Evolutionary conservation across 2,888 invertebrate genomes (phyloP).

Genomic region (Cantharis rufa): DNA sequence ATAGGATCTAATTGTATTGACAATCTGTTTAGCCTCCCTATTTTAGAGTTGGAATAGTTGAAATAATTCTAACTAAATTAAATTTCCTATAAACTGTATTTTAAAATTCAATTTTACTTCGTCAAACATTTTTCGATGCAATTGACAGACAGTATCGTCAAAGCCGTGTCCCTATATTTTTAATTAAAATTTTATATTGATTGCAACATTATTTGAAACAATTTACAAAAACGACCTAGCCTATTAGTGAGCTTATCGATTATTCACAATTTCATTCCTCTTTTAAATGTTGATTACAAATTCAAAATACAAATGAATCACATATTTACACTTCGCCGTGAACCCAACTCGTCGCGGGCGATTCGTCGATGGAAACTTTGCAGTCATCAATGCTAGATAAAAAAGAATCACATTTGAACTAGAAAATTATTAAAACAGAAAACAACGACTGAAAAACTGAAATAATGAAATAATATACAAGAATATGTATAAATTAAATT

Average conservation of each 20-base stretch:
- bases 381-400: too few relatives aligned
- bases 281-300: not conserved
- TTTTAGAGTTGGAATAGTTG: not conserved
- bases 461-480: too few relatives aligned
- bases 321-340: too few relatives aligned
- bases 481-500: too few relatives aligned
- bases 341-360: too few relatives aligned
- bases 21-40: conserved; percentile 7
- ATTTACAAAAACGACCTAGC: not conserved
- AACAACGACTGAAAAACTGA: too few relatives aligned
- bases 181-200: not conserved
- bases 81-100: not conserved
- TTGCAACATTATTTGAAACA: not conserved
- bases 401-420: too few relatives aligned
- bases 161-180: not conserved
- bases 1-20: conserved; percentile 10
- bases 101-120: not conserved
- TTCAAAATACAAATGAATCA: too few relatives aligned
- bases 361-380: too few relatives aligned
- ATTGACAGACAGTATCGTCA: not conserved
- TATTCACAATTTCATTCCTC: not conserved
- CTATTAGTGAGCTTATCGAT: not conserved
- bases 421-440: too few relatives aligned
- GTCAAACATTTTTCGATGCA: not conserved
- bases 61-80: not conserved